Base-by-base conservation (phyloP, 2,888 invertebrate genomes). In the Nematopogon swammerdamellus region DNA sequence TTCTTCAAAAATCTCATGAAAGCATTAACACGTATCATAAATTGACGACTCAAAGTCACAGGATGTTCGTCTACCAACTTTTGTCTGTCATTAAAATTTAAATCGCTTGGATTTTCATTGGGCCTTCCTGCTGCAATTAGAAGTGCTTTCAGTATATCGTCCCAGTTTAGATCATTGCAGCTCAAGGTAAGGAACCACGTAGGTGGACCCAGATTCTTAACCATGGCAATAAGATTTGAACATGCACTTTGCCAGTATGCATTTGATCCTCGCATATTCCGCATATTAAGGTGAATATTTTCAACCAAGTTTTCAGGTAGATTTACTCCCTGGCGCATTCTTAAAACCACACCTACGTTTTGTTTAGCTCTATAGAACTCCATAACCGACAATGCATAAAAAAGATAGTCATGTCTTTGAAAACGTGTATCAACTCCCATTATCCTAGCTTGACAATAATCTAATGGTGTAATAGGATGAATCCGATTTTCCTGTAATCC, bases 81-180 rank as follows among this genome's bases (percentile, higher is more conserved):
- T 45, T 45, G 45, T 5, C 5, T 45, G 3, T 49, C 52, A 47
- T 44, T n/a, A 5, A 54, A 36, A 11, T 18, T 25, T 1, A 54
- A 4, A 16, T 11, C 8, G 25, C 19, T 20, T 6, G 56, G 54
- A 47, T 53, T 49, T 10, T n/a, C 48, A n/a, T 51, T 36, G 1
- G 49, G 50, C 36, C 52, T 46, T 30, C 51, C 50, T 49, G 55
- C 59, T 6, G 57, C 57, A 18, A 59, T 56, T 1, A 59, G 50
- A 2, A 56, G 51, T 44, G 54, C 58, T 52, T 55, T 60, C 1
- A 50, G 48, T 53, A 55, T 56, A 48, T 60, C 60, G 18, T 44
- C 19, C 61, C 59, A 61, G 50, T 59, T 49, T 1, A 60, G 47
- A 50, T 62, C 59, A 52, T 61, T 61, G 42, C 36, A 53, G 14